phyloP scores from a whole-genome alignment of 2,113 vertebrate species.

The Lipotes vexillifer region DNA sequence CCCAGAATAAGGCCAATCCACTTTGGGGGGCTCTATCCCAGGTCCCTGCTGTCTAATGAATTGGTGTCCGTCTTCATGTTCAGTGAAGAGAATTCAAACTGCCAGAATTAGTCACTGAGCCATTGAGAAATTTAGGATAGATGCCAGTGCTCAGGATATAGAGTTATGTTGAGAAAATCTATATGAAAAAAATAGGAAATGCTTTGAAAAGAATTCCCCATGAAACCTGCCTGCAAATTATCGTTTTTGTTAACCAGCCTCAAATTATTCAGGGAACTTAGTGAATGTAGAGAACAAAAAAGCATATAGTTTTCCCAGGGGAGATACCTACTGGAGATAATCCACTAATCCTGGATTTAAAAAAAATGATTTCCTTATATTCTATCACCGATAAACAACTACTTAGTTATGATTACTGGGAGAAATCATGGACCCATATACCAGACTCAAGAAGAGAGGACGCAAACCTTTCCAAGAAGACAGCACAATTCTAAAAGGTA shows the following conservation, averaged over 20 bases:
- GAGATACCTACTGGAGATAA: neutral
- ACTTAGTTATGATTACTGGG: neutral
- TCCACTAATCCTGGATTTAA: neutral
- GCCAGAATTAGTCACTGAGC: neutral
- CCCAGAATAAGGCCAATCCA: neutral
- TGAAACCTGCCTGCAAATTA: neutral
- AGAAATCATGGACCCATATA: neutral
- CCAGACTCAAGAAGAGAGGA: neutral
- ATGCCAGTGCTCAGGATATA: neutral
- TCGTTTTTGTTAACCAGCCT: neutral
- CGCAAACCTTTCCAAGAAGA: neutral
- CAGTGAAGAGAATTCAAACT: neutral
- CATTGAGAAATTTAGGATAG: neutral
- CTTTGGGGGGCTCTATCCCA: neutral
- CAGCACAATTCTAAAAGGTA: neutral
- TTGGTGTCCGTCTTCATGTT: neutral
- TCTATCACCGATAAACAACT: neutral
- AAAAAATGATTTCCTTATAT: neutral
- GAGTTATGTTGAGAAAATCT: neutral
- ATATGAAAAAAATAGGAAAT: neutral
- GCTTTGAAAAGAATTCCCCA: neutral
- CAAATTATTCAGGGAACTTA: neutral
- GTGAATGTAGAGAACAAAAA: neutral
- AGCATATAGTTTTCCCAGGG: neutral
- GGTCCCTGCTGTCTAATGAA: neutral